Percentiles rank a stretch among this genome's conserved stretches.
phyloP scores from a whole-genome alignment of 2,888 invertebrate genomes.

The Xanthorhoe designata region DNA sequence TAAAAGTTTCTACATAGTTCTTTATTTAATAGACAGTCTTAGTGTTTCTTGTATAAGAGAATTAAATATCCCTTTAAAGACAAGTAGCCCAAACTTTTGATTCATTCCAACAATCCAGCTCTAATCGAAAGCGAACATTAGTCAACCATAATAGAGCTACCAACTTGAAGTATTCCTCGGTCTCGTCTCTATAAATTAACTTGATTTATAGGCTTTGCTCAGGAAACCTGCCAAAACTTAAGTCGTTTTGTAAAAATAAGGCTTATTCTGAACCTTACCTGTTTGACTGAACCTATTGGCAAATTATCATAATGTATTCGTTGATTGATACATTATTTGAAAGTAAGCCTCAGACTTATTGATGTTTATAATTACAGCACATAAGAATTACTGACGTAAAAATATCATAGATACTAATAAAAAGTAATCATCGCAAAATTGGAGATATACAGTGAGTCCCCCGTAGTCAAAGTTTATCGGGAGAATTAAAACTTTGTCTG shows the following conservation, averaged over 20 bases:
- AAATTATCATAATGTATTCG: no score
- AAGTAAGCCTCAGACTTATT: neutral
- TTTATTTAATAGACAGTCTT: no score
- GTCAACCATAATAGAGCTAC: constrained; percentile 67
- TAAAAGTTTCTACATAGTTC: neutral
- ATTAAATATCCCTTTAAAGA: neutral
- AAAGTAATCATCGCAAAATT: no score
- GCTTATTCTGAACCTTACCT: constrained; percentile 47
- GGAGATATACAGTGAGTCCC: no score
- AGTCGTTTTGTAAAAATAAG: constrained; percentile 72
- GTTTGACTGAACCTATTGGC: neutral
- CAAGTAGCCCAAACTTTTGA: constrained; percentile 31
- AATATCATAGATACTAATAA: no score
- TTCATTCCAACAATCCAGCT: constrained; percentile 28
- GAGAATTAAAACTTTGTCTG: no score
- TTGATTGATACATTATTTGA: neutral
- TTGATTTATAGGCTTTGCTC: constrained; percentile 77
- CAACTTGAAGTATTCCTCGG: constrained; percentile 66
- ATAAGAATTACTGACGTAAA: no score
- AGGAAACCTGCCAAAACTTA: constrained; percentile 69
- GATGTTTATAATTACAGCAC: no score
- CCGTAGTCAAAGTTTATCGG: no score
- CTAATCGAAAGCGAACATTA: constrained; percentile 60
- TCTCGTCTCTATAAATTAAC: constrained; percentile 80
- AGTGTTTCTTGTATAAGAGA: no score